Percentiles rank a stretch among this genome's conserved stretches.
Evolutionary conservation across 2,113 vertebrate species (phyloP).

Genomic region (Picathartes gymnocephalus): DNA sequence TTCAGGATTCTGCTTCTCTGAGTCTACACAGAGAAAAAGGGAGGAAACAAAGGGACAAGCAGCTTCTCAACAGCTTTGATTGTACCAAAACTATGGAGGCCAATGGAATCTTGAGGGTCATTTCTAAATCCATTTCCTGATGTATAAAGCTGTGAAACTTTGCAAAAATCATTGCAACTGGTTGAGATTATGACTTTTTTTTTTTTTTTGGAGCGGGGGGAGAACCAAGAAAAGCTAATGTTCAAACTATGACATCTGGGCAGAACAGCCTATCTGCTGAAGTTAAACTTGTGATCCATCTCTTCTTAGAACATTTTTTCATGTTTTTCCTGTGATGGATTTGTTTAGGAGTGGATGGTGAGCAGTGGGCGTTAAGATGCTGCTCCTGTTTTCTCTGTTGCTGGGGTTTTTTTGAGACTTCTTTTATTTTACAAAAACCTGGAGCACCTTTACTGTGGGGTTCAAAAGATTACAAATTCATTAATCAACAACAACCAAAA

Average conservation of each 20-base stretch:
- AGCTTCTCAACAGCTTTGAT: not conserved
- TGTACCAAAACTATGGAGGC: not conserved
- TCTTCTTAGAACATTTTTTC: not conserved
- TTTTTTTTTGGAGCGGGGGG: rapidly evolving
- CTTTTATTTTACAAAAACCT: not conserved
- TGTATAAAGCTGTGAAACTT: not conserved
- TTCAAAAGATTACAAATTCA: not conserved
- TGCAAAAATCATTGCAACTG: not conserved
- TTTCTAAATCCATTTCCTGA: not conserved
- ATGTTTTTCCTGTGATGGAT: not conserved
- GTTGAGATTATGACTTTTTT: not conserved
- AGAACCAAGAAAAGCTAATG: not conserved
- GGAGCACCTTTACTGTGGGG: not conserved
- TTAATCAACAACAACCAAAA: not conserved
- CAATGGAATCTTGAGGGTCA: not conserved
- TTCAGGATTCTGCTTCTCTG: conserved; percentile 31
- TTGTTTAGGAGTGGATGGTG: not conserved
- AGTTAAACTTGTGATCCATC: not conserved
- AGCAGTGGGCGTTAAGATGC: not conserved
- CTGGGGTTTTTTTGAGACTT: not conserved
- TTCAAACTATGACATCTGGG: not conserved
- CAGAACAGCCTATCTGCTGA: not conserved
- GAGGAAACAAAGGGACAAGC: not conserved
- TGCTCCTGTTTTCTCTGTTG: not conserved
- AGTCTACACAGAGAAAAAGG: not conserved